Evolutionary conservation across 1,140 invertebrate species (phyloP).

Genomic region (Daktulosphaira vitifoliae): DNA sequence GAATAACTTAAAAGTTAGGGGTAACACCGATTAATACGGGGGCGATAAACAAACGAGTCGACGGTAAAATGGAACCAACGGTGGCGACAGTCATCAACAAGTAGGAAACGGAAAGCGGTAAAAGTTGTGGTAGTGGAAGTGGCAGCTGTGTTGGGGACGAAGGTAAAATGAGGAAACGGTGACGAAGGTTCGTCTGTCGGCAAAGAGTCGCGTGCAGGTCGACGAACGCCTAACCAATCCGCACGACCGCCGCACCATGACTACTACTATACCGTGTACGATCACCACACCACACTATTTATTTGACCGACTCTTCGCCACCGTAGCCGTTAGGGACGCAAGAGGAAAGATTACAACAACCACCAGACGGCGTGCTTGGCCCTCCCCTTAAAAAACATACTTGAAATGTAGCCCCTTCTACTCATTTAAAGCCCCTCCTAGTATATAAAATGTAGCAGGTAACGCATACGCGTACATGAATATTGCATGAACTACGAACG

Average conservation of each 20-base stretch:
- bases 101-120: background rate
- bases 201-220: background rate
- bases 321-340: background rate
- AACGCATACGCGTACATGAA: too few species aligned
- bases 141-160: background rate
- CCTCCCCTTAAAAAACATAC: background rate
- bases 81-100: conserved; percentile 17
- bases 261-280: conserved; percentile 12
- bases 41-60: background rate
- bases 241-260: conserved; percentile 29
- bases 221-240: conserved; percentile 14
- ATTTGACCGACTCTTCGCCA: conserved; percentile 5
- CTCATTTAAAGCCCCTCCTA: too few species aligned
- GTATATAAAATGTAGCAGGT: too few species aligned
- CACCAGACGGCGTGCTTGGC: conserved; percentile 16
- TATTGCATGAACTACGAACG: too few species aligned
- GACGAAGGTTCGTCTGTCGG: background rate
- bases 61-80: background rate
- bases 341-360: background rate
- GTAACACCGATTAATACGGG: background rate
- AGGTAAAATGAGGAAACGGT: background rate
- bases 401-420: too few species aligned
- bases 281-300: background rate
- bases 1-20: background rate
- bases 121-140: too few species aligned